phyloP scores from a whole-genome alignment of 2,113 vertebrate genomes.

The Miniopterus natalensis region DNA sequence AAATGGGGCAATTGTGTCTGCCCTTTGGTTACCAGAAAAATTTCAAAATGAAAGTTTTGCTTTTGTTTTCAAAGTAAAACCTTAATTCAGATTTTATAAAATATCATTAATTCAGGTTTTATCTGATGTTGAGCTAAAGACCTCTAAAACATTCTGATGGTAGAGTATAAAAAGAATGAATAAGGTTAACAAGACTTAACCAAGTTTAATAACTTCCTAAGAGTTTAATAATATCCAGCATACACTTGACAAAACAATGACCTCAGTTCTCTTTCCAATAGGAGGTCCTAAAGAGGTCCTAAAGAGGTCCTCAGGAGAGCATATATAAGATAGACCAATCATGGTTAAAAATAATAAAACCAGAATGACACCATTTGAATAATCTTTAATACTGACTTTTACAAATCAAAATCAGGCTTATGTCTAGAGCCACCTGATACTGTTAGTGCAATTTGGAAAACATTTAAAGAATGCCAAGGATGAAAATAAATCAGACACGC shows the following conservation, averaged over 20 bases:
- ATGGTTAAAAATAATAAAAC: not conserved
- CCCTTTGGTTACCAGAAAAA: not conserved
- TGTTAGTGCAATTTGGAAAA: not conserved
- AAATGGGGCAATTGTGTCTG: not conserved
- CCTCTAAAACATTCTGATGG: constrained; percentile 33
- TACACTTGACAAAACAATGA: constrained; percentile 13
- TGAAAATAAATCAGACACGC: not conserved
- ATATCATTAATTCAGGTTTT: constrained; percentile 51
- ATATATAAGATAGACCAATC: not conserved
- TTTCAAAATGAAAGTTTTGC: constrained; percentile 24
- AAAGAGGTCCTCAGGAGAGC: not conserved
- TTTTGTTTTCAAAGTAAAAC: constrained; percentile 43
- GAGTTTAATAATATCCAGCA: constrained; percentile 8
- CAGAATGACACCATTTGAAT: not conserved
- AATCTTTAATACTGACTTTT: not conserved
- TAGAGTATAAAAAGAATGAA: constrained; percentile 8
- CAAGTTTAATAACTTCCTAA: constrained; percentile 15
- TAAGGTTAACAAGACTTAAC: not conserved
- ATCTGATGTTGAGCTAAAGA: constrained; percentile 34
- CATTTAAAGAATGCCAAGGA: constrained; percentile 1
- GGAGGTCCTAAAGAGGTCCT: not conserved
- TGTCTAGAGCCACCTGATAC: not conserved
- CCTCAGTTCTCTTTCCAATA: constrained; percentile 46
- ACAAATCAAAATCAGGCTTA: not conserved
- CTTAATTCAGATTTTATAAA: constrained; percentile 7